Conservation (phyloP, 2,113 vertebrate species). For the Oryzias melastigma region DNA sequence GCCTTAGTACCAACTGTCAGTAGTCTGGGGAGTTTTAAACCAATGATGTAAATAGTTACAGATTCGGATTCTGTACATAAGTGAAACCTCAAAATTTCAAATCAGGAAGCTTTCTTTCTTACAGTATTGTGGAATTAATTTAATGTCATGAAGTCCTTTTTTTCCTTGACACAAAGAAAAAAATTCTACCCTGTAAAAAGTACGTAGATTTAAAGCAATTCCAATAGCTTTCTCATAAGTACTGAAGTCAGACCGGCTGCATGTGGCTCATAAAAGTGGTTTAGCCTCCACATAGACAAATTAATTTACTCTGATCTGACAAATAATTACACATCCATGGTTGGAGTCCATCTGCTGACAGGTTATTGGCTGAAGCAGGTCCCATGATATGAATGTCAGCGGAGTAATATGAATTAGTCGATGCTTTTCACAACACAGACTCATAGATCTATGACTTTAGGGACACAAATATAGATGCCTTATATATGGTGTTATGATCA, state of each 20-base stretch:
- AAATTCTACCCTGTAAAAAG: background rate
- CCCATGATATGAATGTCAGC: slow-evolving; percentile 1
- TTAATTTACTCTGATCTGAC: slow-evolving; percentile 30
- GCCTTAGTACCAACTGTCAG: too few relatives aligned
- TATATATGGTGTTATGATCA: too few relatives aligned
- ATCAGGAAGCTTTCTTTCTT: too few relatives aligned
- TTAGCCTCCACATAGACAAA: slow-evolving; percentile 1
- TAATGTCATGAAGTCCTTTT: background rate
- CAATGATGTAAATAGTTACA: too few relatives aligned
- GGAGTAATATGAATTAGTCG: background rate
- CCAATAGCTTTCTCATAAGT: background rate
- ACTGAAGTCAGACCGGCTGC: slow-evolving; percentile 1
- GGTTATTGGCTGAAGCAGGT: slow-evolving; percentile 21
- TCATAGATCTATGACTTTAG: too few relatives aligned
- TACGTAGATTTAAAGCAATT: slow-evolving; percentile 4
- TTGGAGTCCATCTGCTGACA: slow-evolving; percentile 24
- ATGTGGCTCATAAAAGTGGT: slow-evolving; percentile 6
- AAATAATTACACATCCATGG: background rate
- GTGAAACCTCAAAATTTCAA: too few relatives aligned
- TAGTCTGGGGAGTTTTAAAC: too few relatives aligned
- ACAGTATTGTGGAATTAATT: too few relatives aligned
- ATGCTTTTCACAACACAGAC: background rate
- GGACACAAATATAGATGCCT: too few relatives aligned
- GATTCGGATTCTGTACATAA: too few relatives aligned
- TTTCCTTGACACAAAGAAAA: background rate